These are phyloP conservation scores for Oreamnos americanus DNA, from an alignment of 2,113 vertebrate genomes.

Conservation along the genomic window DNA sequence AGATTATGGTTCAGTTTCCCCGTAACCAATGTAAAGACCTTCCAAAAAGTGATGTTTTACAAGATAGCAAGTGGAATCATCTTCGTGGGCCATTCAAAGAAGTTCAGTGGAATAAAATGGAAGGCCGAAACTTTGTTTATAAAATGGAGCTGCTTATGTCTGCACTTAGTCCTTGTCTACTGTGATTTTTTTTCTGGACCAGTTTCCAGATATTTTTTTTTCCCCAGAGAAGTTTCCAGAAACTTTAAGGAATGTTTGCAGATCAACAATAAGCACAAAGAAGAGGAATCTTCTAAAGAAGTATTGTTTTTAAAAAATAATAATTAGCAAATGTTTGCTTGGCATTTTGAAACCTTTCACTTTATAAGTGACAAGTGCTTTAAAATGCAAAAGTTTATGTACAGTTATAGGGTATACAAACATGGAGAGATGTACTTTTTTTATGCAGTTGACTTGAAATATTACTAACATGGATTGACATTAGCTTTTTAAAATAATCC, in stretches of 20 bases:
- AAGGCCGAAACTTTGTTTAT: constrained; percentile 97
- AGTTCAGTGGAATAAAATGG: constrained; percentile 97
- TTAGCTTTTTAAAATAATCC: constrained; percentile 49
- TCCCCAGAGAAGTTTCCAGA: neutral
- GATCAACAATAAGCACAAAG: neutral
- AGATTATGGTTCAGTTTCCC: constrained; percentile 95
- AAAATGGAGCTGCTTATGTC: constrained; percentile 99
- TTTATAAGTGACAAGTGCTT: constrained; percentile 53
- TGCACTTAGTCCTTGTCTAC: constrained; percentile 90
- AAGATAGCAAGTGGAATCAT: constrained; percentile 94
- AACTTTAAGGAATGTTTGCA: neutral
- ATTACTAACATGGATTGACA: constrained; percentile 20
- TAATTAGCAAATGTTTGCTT: neutral
- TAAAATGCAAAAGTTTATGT: constrained; percentile 9
- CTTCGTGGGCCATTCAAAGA: constrained; percentile 93
- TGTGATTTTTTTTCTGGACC: constrained; percentile 17
- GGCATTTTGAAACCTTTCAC: constrained; percentile 42
- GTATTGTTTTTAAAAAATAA: neutral
- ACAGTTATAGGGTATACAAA: neutral
- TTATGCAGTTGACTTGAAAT: constrained; percentile 16
- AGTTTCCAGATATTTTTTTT: neutral
- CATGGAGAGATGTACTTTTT: constrained; percentile 34
- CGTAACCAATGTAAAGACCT: constrained; percentile 94
- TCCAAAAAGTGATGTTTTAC: constrained; percentile 92
- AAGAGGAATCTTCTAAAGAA: constrained; percentile 11